Base-by-base conservation (phyloP, 2,888 invertebrate species). In the Exocentrus adspersus region DNA sequence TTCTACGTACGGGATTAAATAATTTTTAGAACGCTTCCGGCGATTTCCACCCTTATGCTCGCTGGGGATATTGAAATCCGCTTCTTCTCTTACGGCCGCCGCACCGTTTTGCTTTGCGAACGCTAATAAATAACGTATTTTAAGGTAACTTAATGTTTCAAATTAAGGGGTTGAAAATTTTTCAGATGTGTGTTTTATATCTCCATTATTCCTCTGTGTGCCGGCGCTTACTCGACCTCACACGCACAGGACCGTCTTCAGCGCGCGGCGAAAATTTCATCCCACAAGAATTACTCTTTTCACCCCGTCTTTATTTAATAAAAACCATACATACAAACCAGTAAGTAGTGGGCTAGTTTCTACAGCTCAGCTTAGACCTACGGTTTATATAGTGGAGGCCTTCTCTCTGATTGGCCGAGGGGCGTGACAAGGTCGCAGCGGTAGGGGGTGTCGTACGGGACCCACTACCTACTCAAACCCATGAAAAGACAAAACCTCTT, bases 131-230 rank as follows among this genome's bases (percentile, higher is more conserved):
- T 80, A 78, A 78, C 78, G 78, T 76, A 80, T 79, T 80, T 80
- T 79, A 79, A 80, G 79, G 80, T 79, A 78, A 79, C 75, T 77
- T 78, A 79, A 78, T 79, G 79, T 78, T 75, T 74, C 75, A 77
- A 76, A 78, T 78, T 79, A 79, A 79, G 78, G 79, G 78, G 76
- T 74, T 76, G 75, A 75, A 77, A 77, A 79, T 77, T 78, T 79
- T 79, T 78, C 79, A 75, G 76, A 78, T 77, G 68, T 67, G 67
- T 69, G 65, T 65, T 69, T 69, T 65, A 69, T 69, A 64, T 64
- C 69, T 63, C 65, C 69, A 67, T 69, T 69, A 75, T 69, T 70
- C 70, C 59, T 65, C 52, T 59, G 65, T 58, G 41, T 54, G 46
- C 50, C 52, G 50, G 3, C 24, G 24, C 7, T 24, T 24, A n/a